These are phyloP conservation scores for Rhaphigaster nebulosa DNA, from an alignment of 2,888 invertebrate species.

Conservation along the genomic window DNA sequence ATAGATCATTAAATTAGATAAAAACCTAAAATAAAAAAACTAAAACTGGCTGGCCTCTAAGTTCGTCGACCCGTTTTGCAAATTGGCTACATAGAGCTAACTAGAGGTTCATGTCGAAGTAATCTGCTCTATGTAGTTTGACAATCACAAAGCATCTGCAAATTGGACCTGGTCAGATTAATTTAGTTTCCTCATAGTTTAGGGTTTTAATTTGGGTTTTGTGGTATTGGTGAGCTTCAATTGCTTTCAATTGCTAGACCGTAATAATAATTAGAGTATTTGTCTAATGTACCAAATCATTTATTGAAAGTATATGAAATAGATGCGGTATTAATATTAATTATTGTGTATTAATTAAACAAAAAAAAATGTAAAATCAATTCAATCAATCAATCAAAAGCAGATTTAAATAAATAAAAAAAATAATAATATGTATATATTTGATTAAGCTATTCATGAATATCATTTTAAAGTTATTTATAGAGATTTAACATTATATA, in stretches of 20 bases:
- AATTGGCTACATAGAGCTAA: neutral
- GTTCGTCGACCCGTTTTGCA: neutral
- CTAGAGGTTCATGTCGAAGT: neutral
- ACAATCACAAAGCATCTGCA: neutral
- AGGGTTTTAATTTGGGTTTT: constrained; percentile 1
- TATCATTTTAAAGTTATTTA: too few relatives aligned
- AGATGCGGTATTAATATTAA: too few relatives aligned
- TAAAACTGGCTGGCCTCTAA: neutral
- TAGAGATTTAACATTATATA: too few relatives aligned
- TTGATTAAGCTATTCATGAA: too few relatives aligned
- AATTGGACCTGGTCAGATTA: neutral
- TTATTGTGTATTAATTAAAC: too few relatives aligned
- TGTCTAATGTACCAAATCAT: neutral
- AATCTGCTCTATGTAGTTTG: neutral
- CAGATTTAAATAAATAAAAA: too few relatives aligned
- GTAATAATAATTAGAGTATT: neutral
- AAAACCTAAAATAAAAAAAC: too few relatives aligned
- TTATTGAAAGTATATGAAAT: too few relatives aligned
- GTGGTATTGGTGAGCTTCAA: neutral
- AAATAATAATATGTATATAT: too few relatives aligned
- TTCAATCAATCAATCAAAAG: too few relatives aligned
- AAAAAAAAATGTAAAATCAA: too few relatives aligned
- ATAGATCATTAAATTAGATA: too few relatives aligned
- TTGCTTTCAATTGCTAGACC: neutral
- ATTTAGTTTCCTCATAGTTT: neutral